Evolutionary conservation across 2,797 vertebrate genomes (phyloP).

Genomic region (Cuniculus paca): DNA sequence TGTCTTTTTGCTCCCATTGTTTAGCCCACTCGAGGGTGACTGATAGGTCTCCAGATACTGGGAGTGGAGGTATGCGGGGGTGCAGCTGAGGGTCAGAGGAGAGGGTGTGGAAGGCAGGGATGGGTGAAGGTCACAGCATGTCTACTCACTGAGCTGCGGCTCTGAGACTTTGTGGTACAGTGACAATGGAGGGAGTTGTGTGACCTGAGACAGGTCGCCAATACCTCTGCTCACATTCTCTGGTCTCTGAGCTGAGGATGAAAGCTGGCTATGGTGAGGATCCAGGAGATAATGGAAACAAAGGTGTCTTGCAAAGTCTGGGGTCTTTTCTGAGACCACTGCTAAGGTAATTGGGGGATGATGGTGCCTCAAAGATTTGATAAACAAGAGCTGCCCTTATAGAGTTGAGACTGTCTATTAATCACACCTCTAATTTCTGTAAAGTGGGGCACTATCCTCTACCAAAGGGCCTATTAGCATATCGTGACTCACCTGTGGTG

Average conservation of each 20-base stretch:
- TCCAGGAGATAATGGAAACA: rapidly evolving
- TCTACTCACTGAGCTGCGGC: neutral
- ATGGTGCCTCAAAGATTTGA: neutral
- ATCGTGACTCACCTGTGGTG: neutral
- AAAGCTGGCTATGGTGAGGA: neutral
- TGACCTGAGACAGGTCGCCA: neutral
- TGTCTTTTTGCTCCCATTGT: neutral
- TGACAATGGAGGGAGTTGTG: neutral
- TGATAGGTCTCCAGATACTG: neutral
- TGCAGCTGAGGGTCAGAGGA: rapidly evolving
- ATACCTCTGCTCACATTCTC: rapidly evolving
- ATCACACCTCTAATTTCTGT: neutral
- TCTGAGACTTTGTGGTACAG: neutral
- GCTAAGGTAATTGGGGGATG: neutral
- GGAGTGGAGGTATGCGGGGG: rapidly evolving
- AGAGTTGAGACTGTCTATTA: neutral
- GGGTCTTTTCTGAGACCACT: neutral
- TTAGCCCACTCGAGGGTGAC: neutral
- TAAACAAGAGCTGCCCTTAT: neutral
- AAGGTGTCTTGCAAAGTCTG: neutral
- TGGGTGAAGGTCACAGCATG: too few species aligned
- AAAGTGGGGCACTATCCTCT: neutral
- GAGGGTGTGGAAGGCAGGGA: neutral
- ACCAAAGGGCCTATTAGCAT: neutral
- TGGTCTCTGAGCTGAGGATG: neutral